phyloP scores from a whole-genome alignment of 2,888 invertebrate species.

The Leistus spinibarbis region DNA sequence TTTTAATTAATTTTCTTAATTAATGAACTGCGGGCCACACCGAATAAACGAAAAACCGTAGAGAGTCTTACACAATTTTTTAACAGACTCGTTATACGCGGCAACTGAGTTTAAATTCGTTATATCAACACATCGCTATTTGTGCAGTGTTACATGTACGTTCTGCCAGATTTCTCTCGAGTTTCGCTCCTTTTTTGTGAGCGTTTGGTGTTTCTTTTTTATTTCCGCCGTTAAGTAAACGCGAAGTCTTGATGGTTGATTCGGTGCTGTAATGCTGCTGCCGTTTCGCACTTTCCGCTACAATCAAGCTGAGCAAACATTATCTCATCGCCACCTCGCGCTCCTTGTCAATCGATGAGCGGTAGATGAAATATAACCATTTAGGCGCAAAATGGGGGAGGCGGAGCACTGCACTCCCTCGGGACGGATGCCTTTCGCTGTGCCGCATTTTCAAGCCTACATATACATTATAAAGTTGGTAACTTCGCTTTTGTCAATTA shows the following conservation, averaged over 20 bases:
- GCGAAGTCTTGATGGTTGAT: constrained; percentile 27
- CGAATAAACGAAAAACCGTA: not conserved
- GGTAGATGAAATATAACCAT: constrained; percentile 25
- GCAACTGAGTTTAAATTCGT: constrained; percentile 2
- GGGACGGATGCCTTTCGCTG: not conserved
- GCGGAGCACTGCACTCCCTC: not conserved
- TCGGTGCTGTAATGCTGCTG: constrained; percentile 12
- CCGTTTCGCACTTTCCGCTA: constrained; percentile 32
- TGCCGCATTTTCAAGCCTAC: not conserved
- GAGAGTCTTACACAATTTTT: not conserved
- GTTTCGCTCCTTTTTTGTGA: not conserved
- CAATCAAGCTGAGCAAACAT: constrained; percentile 39
- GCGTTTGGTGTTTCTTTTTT: too few species aligned
- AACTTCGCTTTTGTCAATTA: constrained; percentile 17
- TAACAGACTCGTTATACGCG: not conserved
- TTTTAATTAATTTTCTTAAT: constrained; percentile 35
- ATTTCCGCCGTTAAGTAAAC: constrained; percentile 13
- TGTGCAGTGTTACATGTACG: constrained; percentile 1
- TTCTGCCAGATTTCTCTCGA: constrained; percentile 4
- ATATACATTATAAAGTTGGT: constrained; percentile 13
- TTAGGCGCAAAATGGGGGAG: constrained; percentile 8
- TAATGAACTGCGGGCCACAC: constrained; percentile 12
- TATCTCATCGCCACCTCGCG: constrained; percentile 20
- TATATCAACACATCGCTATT: constrained; percentile 8
- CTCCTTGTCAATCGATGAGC: constrained; percentile 21